A percentile compares a stretch with the other conserved stretches of the same genome.
phyloP scores from a whole-genome alignment of 2,888 invertebrate genomes.

The Onthophagus sagittarius region DNA sequence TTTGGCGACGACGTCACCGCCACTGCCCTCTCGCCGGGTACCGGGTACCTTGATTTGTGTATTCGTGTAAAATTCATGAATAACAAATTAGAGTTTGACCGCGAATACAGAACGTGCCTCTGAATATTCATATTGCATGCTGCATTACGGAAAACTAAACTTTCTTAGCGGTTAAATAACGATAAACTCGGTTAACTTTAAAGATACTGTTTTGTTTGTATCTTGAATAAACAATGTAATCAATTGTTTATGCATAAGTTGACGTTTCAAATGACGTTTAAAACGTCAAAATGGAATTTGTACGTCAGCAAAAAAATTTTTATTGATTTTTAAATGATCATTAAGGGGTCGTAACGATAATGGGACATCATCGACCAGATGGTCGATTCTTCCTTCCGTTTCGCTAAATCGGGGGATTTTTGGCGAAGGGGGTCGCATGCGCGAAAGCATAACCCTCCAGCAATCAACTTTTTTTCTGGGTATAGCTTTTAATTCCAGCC shows the following conservation, averaged over 20 bases:
- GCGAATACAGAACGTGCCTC: neutral
- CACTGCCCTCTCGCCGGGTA: neutral
- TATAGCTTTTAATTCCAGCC: conserved; percentile 23
- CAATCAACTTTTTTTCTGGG: conserved; percentile 24
- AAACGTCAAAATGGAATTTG: neutral
- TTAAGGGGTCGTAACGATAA: neutral
- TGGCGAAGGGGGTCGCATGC: conserved; percentile 23
- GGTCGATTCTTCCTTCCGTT: neutral
- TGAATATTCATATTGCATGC: conserved; percentile 12
- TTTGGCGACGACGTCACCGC: neutral
- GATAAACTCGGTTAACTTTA: too few relatives aligned
- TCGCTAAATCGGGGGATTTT: conserved; percentile 14
- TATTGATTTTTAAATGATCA: conserved; percentile 1
- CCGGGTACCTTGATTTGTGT: conserved; percentile 1
- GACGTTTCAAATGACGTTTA: too few relatives aligned
- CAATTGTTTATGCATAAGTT: too few relatives aligned
- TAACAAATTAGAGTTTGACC: neutral
- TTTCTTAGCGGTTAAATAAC: neutral
- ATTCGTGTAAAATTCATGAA: neutral
- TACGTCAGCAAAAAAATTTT: neutral
- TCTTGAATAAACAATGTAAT: too few relatives aligned
- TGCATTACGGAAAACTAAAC: neutral
- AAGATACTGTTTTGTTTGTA: neutral
- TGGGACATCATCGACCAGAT: conserved; percentile 13
- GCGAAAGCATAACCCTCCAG: conserved; percentile 9